A percentile compares a stretch with the other conserved stretches of the same genome.
Evolutionary conservation across 1,140 invertebrate species (phyloP).

Genomic region (Orchestia grillus): DNA sequence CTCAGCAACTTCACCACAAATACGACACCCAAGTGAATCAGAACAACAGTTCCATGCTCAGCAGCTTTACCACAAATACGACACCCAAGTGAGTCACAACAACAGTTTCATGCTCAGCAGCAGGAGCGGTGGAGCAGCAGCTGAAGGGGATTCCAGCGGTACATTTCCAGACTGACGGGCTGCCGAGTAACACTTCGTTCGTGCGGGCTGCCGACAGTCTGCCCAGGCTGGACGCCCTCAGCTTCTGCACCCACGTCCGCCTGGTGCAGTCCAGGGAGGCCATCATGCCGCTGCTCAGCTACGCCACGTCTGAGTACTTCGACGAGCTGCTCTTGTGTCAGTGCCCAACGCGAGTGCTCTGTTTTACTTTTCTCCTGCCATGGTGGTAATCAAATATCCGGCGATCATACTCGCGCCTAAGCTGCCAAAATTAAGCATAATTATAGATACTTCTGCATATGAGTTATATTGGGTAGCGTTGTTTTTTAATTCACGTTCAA

Average conservation of each 20-base stretch:
- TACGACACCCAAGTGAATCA: too few species aligned
- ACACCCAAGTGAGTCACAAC: not conserved
- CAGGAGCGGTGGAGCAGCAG: not conserved
- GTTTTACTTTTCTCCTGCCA: too few species aligned
- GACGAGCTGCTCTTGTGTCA: slow-evolving; percentile 64
- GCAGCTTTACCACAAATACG: not conserved
- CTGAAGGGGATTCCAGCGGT: not conserved
- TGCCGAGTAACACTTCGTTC: slow-evolving; percentile 32
- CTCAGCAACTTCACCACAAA: too few species aligned
- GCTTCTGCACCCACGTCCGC: slow-evolving; percentile 59
- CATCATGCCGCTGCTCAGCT: slow-evolving; percentile 61
- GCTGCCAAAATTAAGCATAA: too few species aligned
- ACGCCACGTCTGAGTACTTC: slow-evolving; percentile 60
- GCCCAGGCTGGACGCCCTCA: slow-evolving; percentile 57
- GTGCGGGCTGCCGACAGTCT: not conserved
- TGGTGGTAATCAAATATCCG: too few species aligned
- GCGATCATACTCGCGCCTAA: too few species aligned
- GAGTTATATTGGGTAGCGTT: too few species aligned
- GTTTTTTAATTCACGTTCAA: too few species aligned
- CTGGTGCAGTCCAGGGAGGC: slow-evolving; percentile 56
- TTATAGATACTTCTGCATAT: too few species aligned
- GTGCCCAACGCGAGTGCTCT: not conserved
- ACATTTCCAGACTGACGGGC: slow-evolving; percentile 37
- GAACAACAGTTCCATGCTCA: not conserved
- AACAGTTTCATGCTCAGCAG: not conserved